A percentile compares a stretch with the other conserved stretches of the same genome.
phyloP scores from a whole-genome alignment of 2,888 invertebrate species.

The Acanthococcus lagerstroemiae region DNA sequence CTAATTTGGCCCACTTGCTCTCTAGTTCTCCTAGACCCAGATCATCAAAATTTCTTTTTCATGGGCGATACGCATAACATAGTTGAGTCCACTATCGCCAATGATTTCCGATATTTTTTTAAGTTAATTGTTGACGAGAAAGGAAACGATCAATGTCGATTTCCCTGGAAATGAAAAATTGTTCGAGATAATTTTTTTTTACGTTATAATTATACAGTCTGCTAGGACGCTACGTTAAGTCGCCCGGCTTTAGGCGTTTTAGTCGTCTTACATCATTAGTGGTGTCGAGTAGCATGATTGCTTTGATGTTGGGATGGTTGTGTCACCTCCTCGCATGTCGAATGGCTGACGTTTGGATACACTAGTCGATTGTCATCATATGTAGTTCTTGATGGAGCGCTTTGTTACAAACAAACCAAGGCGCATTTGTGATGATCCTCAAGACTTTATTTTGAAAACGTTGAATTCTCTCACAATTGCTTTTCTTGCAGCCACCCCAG shows the following conservation, averaged over 20 bases:
- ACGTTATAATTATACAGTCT: background rate
- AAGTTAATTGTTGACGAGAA: background rate
- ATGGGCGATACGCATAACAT: too few species aligned
- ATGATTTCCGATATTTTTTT: background rate
- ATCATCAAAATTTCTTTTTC: too few species aligned
- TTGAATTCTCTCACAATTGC: background rate
- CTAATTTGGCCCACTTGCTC: too few species aligned
- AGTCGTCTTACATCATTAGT: background rate
- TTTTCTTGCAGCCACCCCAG: background rate
- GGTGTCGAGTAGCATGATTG: background rate
- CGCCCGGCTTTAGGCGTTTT: constrained; percentile 1
- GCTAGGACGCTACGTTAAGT: background rate
- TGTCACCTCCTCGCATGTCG: background rate
- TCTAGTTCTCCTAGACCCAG: too few species aligned
- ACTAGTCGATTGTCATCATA: background rate
- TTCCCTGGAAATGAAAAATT: background rate
- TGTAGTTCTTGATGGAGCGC: background rate
- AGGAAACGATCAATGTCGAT: background rate
- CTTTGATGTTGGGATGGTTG: background rate
- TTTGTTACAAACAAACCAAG: background rate
- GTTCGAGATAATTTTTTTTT: background rate
- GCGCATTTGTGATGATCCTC: background rate
- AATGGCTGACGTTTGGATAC: background rate
- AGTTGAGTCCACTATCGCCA: too few species aligned
- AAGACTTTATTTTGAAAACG: background rate